phyloP scores from a whole-genome alignment of 2,888 invertebrate species.

The Baronia brevicornis region DNA sequence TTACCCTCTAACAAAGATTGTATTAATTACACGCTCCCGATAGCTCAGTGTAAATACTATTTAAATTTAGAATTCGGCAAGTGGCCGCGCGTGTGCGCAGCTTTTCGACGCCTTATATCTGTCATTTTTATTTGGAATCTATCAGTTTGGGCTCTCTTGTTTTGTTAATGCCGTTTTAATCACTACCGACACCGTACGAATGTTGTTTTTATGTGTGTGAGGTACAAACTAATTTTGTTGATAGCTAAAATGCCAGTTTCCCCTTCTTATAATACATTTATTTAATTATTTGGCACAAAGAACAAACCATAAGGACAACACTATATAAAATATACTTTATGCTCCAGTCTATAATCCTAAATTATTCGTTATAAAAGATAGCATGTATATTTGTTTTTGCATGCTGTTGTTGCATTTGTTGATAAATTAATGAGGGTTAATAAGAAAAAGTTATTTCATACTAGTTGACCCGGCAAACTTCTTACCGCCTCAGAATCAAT shows the following conservation, averaged over 20 bases:
- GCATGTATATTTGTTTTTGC: too few relatives aligned
- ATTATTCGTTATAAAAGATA: too few relatives aligned
- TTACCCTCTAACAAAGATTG: slow-evolving; percentile 76
- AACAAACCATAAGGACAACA: too few relatives aligned
- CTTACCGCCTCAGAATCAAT: too few relatives aligned
- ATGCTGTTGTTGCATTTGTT: too few relatives aligned
- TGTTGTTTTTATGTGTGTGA: slow-evolving; percentile 19
- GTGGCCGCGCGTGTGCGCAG: slow-evolving; percentile 38
- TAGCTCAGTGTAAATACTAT: slow-evolving; percentile 69
- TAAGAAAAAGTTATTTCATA: too few relatives aligned
- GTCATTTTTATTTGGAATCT: slow-evolving; percentile 54
- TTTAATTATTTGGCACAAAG: too few relatives aligned
- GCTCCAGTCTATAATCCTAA: too few relatives aligned
- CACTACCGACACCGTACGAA: slow-evolving; percentile 30
- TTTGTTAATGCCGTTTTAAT: slow-evolving; percentile 34
- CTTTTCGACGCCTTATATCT: slow-evolving; percentile 57
- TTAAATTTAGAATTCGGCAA: slow-evolving; percentile 66
- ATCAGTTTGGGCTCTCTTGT: slow-evolving; percentile 33
- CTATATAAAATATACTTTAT: too few relatives aligned
- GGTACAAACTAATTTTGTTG: slow-evolving; percentile 13
- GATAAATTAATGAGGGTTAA: too few relatives aligned
- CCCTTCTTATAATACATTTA: too few relatives aligned
- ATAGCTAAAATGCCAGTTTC: slow-evolving; percentile 5
- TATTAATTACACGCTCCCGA: slow-evolving; percentile 74
- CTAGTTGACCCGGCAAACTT: too few relatives aligned